phyloP scores from a whole-genome alignment of 2,888 invertebrate species.

The Cerastoderma edule region DNA sequence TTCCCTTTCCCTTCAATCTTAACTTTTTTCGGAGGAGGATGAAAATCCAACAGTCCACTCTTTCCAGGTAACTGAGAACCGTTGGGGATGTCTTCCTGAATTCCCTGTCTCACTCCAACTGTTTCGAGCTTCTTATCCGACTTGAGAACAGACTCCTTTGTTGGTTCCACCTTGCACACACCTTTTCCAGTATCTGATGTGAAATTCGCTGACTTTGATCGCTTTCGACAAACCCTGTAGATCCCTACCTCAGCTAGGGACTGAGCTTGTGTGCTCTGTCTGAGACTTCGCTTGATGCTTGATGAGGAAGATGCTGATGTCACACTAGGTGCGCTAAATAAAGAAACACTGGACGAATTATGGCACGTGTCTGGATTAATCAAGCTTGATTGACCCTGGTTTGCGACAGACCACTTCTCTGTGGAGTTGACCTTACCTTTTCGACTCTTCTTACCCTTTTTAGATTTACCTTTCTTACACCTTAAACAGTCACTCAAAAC shows the following conservation, averaged over 20 bases:
- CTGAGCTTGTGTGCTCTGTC: conserved; percentile 57
- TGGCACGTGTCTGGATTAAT: neutral
- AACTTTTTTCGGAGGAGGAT: conserved; percentile 47
- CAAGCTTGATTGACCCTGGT: neutral
- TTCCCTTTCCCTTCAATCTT: conserved; percentile 46
- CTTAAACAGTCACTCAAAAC: conserved; percentile 41
- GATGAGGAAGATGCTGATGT: conserved; percentile 8
- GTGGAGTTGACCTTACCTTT: conserved; percentile 34
- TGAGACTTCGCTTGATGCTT: conserved; percentile 36
- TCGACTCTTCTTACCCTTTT: conserved; percentile 8
- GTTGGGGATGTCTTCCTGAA: conserved; percentile 46
- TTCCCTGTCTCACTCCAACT: conserved; percentile 41
- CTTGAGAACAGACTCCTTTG: conserved; percentile 48
- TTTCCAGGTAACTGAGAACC: conserved; percentile 49
- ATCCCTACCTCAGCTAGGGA: conserved; percentile 50
- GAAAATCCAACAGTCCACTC: conserved; percentile 42
- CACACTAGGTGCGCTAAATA: neutral
- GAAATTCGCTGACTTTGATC: conserved; percentile 8
- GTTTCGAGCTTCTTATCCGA: conserved; percentile 42
- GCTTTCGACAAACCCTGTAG: conserved; percentile 40
- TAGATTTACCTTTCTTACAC: conserved; percentile 32
- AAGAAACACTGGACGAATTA: neutral
- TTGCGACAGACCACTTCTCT: conserved; percentile 38
- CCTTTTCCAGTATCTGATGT: neutral
- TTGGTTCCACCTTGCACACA: conserved; percentile 46